Percentiles rank a stretch among this genome's conserved stretches.
Evolutionary conservation across 2,888 invertebrate species (phyloP).

Genomic region (Hypena proboscidalis): DNA sequence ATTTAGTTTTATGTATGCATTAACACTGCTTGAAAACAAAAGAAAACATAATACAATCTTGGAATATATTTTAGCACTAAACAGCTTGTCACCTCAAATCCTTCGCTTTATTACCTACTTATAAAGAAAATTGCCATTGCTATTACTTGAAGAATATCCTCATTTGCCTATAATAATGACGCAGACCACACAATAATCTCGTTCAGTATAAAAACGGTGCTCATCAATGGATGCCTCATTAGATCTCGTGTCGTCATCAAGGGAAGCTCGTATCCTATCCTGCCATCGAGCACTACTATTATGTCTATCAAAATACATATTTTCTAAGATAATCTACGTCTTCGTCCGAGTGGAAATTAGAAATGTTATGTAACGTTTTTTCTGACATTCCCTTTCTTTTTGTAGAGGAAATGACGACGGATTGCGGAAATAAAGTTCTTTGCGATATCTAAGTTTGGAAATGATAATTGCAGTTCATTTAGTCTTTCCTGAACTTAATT

Average conservation of each 20-base stretch:
- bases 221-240: constrained; percentile 39
- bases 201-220: constrained; percentile 28
- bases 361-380: constrained; percentile 28
- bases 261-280: constrained; percentile 38
- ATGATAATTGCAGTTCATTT: constrained; percentile 1
- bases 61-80: too few species aligned
- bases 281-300: constrained; percentile 22
- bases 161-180: constrained; percentile 12
- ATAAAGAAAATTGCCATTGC: not conserved
- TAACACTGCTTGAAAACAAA: too few species aligned
- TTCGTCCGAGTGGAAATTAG: constrained; percentile 30
- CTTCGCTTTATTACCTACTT: not conserved
- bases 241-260: constrained; percentile 34
- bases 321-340: constrained; percentile 20
- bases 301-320: constrained; percentile 26
- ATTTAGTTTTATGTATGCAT: too few species aligned
- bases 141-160: not conserved
- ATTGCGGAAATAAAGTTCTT: constrained; percentile 23
- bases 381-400: constrained; percentile 8
- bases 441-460: not conserved
- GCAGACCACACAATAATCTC: constrained; percentile 32
- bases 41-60: too few species aligned
- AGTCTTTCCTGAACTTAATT: not conserved
- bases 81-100: too few species aligned
- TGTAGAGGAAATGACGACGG: constrained; percentile 21